A percentile compares a stretch with the other conserved stretches of the same genome.
Conservation (phyloP, 2,888 invertebrate genomes). For the Platycheirus rosarum region DNA sequence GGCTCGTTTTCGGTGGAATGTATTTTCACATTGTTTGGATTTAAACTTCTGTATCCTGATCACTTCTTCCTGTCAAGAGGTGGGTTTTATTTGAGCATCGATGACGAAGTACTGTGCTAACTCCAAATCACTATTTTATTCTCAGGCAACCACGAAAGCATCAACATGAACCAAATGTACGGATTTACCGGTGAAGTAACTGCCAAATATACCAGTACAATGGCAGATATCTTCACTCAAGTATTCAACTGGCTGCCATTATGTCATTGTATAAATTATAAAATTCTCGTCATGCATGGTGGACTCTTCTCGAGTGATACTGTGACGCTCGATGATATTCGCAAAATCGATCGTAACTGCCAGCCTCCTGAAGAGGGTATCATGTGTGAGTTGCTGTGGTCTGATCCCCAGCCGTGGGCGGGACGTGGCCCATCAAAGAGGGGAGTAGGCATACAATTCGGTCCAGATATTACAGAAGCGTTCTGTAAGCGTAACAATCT, state of each 20-base stretch:
- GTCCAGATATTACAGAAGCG: slow-evolving; percentile 95
- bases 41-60: slow-evolving; percentile 97
- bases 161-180: slow-evolving; percentile 99
- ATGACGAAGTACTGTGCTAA: too few species aligned
- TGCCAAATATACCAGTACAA: slow-evolving; percentile 95
- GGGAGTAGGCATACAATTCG: slow-evolving; percentile 99
- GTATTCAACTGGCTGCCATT: slow-evolving; percentile 99
- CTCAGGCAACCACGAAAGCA: slow-evolving; percentile 98
- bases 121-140: neutral
- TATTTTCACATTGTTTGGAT: slow-evolving; percentile 98
- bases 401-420: slow-evolving; percentile 95
- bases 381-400: slow-evolving; percentile 99
- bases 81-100: too few species aligned
- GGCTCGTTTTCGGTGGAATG: slow-evolving; percentile 99
- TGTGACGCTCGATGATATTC: slow-evolving; percentile 96
- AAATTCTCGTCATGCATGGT: slow-evolving; percentile 96
- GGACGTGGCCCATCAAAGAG: slow-evolving; percentile 97
- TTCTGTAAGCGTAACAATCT: slow-evolving; percentile 94
- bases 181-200: slow-evolving; percentile 99
- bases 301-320: slow-evolving; percentile 97
- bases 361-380: slow-evolving; percentile 98
- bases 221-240: slow-evolving; percentile 99
- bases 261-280: slow-evolving; percentile 95
- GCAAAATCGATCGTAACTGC: slow-evolving; percentile 93
- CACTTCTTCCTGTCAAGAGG: slow-evolving; percentile 99